Percentiles rank a stretch among this genome's conserved stretches.
These are phyloP conservation scores for Alsophila aescularia DNA, from an alignment of 2,888 invertebrate genomes.

Conservation along the genomic window DNA sequence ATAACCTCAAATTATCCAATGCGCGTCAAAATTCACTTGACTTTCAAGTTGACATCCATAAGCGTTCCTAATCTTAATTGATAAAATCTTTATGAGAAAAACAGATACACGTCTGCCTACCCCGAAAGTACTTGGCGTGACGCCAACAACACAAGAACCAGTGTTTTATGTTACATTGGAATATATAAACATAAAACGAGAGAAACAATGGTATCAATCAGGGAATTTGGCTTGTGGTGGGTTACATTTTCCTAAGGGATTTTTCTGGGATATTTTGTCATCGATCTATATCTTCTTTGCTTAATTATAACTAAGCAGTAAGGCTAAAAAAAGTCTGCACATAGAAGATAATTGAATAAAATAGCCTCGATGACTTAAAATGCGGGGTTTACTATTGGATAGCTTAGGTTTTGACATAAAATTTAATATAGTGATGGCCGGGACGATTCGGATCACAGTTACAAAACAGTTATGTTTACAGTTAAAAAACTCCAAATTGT, in stretches of 20 bases:
- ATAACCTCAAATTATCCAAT: background rate
- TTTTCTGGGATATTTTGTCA: background rate
- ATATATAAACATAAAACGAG: slow-evolving; percentile 19
- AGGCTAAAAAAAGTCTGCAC: no score
- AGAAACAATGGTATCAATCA: slow-evolving; percentile 23
- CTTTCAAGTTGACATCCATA: slow-evolving; percentile 26
- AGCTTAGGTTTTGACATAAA: no score
- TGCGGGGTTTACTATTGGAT: no score
- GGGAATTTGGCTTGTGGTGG: background rate
- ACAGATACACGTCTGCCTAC: slow-evolving; percentile 20
- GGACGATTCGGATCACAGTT: no score
- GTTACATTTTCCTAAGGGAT: no score
- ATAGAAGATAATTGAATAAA: no score
- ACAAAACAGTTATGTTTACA: no score
- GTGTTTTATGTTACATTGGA: slow-evolving; percentile 17
- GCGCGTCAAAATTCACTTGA: background rate
- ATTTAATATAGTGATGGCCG: no score
- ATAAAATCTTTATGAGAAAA: slow-evolving; percentile 29
- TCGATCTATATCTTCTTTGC: background rate
- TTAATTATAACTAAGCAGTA: no score
- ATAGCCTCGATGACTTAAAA: no score
- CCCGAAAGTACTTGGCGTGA: slow-evolving; percentile 23
- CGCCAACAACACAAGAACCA: slow-evolving; percentile 10
- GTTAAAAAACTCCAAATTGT: no score
- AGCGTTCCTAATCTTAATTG: slow-evolving; percentile 25